These are phyloP conservation scores for Neoascia interrupta DNA, from an alignment of 2,888 invertebrate genomes.

Conservation along the genomic window DNA sequence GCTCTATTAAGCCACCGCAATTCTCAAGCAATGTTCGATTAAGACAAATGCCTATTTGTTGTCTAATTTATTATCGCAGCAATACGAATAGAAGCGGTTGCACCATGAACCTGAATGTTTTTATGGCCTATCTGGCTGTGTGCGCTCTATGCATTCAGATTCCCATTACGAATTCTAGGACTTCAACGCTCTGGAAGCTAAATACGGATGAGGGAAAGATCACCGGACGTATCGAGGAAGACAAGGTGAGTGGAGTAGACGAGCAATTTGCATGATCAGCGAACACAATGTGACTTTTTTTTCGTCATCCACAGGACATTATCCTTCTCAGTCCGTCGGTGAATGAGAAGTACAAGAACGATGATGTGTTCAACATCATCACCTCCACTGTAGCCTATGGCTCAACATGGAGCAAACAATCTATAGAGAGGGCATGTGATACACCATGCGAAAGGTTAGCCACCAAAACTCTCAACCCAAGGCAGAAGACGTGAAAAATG, in stretches of 20 bases:
- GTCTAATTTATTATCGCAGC: constrained; percentile 39
- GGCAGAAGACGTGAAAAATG: not conserved
- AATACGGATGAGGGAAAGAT: constrained; percentile 88
- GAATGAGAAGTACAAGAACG: constrained; percentile 78
- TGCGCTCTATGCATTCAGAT: constrained; percentile 76
- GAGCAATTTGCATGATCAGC: not conserved
- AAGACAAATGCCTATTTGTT: constrained; percentile 7
- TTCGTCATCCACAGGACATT: constrained; percentile 54
- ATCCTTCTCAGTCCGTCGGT: constrained; percentile 61
- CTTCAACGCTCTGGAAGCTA: constrained; percentile 91
- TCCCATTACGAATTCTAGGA: constrained; percentile 86
- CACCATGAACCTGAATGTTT: constrained; percentile 69
- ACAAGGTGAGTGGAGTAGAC: constrained; percentile 47
- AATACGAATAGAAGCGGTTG: constrained; percentile 22
- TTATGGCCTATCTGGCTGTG: constrained; percentile 71
- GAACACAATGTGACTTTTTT: not conserved
- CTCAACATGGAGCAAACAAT: constrained; percentile 85
- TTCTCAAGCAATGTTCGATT: constrained; percentile 37
- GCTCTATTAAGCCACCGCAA: not conserved
- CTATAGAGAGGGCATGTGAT: constrained; percentile 69
- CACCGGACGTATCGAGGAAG: constrained; percentile 77
- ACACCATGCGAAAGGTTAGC: constrained; percentile 64
- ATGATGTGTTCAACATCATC: constrained; percentile 88
- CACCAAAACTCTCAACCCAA: no score
- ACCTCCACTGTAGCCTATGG: constrained; percentile 85